Percentiles rank a stretch among this genome's conserved stretches.
Evolutionary conservation across 1,140 invertebrate species (phyloP).

Genomic region (Drosophila pachea): DNA sequence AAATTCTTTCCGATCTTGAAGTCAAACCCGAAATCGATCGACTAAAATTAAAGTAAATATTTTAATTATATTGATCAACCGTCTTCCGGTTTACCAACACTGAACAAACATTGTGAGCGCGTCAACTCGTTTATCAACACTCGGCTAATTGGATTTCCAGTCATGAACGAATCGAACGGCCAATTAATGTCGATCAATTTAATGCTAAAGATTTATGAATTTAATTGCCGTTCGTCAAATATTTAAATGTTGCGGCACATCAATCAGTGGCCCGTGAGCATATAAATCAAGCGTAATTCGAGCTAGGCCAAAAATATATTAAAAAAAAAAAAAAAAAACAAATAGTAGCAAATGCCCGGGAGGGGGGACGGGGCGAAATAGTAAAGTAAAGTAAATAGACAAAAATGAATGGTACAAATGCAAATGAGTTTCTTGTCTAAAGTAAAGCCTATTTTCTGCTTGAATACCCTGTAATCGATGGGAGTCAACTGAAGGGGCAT

Average conservation of each 20-base stretch:
- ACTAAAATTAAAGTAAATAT: too few relatives aligned
- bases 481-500: background rate
- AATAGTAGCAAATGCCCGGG: conserved; percentile 25
- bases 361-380: too few relatives aligned
- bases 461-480: background rate
- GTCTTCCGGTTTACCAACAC: background rate
- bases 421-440: conserved; percentile 40
- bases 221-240: conserved; percentile 56
- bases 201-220: conserved; percentile 49
- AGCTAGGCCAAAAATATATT: conserved; percentile 3
- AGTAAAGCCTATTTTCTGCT: conserved; percentile 10
- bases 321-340: conserved; percentile 5
- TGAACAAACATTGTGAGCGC: background rate
- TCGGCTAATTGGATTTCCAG: conserved; percentile 45
- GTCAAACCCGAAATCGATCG: too few relatives aligned
- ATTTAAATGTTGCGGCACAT: conserved; percentile 51
- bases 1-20: too few relatives aligned
- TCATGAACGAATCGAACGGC: conserved; percentile 21
- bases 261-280: conserved; percentile 44
- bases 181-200: conserved; percentile 58
- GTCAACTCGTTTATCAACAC: conserved; percentile 25
- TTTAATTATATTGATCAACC: too few relatives aligned
- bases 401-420: conserved; percentile 29
- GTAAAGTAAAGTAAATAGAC: background rate
- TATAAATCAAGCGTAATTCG: conserved; percentile 40